Evolutionary conservation across 2,888 invertebrate genomes (phyloP), one percentile per base, ranked within the genome.

Genomic region (Apodemia mormo): DNA sequence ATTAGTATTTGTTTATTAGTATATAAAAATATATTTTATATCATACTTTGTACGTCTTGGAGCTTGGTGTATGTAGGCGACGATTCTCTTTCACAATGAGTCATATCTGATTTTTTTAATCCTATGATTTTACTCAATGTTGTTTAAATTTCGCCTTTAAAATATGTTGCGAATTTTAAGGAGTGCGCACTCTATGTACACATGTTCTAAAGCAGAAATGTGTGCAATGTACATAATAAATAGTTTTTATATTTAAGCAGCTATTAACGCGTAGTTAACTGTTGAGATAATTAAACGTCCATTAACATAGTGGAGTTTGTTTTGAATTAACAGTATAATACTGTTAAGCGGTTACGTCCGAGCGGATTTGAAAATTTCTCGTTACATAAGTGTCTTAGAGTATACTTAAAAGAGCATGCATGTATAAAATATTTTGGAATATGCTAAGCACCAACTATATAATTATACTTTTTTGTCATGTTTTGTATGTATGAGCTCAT

Each of bases 181-280:
- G 9, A 12, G 29, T 58, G 29, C 33, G 12, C 10, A 12, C 12
- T 58, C 58, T 58, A 58, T 5, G 33, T 12, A 61, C 3, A 33
- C 12, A 61, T 14, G 6, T 30, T 30, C 12, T 12, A 33, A 33
- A 33, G 12, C 58, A 33, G 5, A 14, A 14, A 49, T 49, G 49
- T 12, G 12, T 22, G 29, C 58, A 29, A 61, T 33, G 30, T 30
- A 29, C 29, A 56, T 22, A 61, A 61, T 30, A 61, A 45, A 45
- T 58, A 61, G 30, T 61, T 61, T 30, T 61, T 61, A 61, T 61
- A 61, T 49, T 49, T 49, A 49, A 49, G 49, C 29, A 12, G 58
- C 58, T 61, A 58, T 58, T 61, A 61, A 12, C 58, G 58, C 33
- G 58, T 61, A 61, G 58, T 61, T 61, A 61, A 61, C 58, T 61